Base-by-base conservation (phyloP, 2,113 vertebrate genomes). In the Brachyistius frenatus region DNA sequence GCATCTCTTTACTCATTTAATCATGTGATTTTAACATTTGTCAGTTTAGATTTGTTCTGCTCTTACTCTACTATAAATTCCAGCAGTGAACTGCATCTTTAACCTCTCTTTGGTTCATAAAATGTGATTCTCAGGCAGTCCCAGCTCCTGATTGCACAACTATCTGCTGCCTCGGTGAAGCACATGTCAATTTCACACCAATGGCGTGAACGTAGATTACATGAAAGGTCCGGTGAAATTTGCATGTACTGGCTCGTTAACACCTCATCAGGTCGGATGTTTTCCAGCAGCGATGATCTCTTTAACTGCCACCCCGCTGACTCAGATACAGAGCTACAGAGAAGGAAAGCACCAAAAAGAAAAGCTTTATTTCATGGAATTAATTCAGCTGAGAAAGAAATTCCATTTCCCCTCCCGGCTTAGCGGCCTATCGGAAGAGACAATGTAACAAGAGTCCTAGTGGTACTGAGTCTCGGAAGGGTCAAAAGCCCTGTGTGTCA, bases 401-500 rank as follows among this genome's bases (percentile, higher is more conserved):
- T 73, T 67, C 78, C 66, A 70, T 64, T 84, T 79, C 65, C 63
- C 54, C 61, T 62, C 30, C 33, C 60, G 80, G 61, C 60, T 67
- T 47, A 46, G 66, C 32, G 7, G 65, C 70, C 69, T 81, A 87
- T 79, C 77, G 79, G 82, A 31, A 55, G 60, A 79, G 63, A 67
- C 71, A 66, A 71, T 83, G 86, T 81, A 81, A 80, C 69, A 67
- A 49, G 52, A 87, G 74, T 78, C 74, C 77, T 79, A 71, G 58
- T 65, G 83, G 73, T 69, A 61, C 76, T 0, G 56, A 85, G 73
- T 83, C 73, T 73, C 54, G 77, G 60, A 72, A 67, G 78, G 80
- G 84, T 87, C 78, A 87, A 73, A 87, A 85, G 67, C 88, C 85
- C 55, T 70, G 46, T 57, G 81, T 78, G 80, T 87, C 86, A 88